Conservation (phyloP, 2,797 vertebrate species). For the Miichthys miiuy region DNA sequence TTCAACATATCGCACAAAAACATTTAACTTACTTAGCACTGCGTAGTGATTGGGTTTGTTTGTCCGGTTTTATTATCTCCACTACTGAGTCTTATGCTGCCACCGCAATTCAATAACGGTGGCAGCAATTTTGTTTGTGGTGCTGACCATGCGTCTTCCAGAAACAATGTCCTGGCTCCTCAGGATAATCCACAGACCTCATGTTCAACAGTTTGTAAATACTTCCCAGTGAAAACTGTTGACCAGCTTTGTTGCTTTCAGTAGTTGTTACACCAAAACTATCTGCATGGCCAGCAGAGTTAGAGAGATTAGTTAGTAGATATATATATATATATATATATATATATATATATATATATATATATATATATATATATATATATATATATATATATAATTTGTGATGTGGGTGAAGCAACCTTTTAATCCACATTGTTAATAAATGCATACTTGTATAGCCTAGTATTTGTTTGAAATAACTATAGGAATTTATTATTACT, state of each 20-base stretch:
- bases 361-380: neutral
- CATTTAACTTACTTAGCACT: conserved; percentile 4
- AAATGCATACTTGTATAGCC: conserved; percentile 10
- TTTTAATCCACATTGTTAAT: conserved; percentile 32
- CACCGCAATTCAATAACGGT: conserved; percentile 1
- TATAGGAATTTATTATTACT: conserved; percentile 32
- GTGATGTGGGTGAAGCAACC: conserved; percentile 22
- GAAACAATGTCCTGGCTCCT: conserved; percentile 30
- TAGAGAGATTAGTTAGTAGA: conserved; percentile 20
- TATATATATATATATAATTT: neutral
- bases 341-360: neutral
- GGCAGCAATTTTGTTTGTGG: conserved; percentile 13
- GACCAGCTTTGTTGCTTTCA: conserved; percentile 9
- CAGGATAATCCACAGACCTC: conserved; percentile 36
- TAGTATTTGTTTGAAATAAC: conserved; percentile 26
- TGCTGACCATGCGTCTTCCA: conserved; percentile 41
- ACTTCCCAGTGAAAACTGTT: neutral
- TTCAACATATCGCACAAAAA: conserved; percentile 15
- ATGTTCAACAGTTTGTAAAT: conserved; percentile 4
- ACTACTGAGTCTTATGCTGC: conserved; percentile 14
- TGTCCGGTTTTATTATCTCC: conserved; percentile 16
- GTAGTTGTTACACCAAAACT: neutral
- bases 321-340: neutral
- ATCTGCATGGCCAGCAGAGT: neutral
- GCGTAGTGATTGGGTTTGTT: conserved; percentile 9